Evolutionary conservation across 64 coral and sea anemone genomes (phyloP), one percentile per base, ranked within the genome.

Genomic region (Stichodactyla helianthus): DNA sequence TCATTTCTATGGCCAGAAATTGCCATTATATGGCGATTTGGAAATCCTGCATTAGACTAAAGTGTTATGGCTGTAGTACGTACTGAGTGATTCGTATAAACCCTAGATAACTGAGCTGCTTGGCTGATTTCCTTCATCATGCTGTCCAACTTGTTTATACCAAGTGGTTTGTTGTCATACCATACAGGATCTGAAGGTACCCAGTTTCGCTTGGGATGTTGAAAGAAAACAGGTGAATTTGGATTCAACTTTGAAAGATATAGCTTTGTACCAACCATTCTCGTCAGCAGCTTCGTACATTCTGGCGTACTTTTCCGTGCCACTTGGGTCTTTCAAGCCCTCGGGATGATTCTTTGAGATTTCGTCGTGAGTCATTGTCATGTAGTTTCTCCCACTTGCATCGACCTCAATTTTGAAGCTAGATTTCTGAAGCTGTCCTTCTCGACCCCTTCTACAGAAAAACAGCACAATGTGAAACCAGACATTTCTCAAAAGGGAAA

Each of bases 391-490:
- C 9, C 71, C 53, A 15, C 54, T 50, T 62, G 81, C 77, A 28
- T 91, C 84, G 9, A 84, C 25, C 88, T 89, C 65, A 4, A 27
- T 15, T 22, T 83, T 22, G 2, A n/a, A n/a, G n/a, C 22, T 13
- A 91, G 15, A 50, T 91, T 77, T 20, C 89, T 77, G n/a, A n/a
- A n/a, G n/a, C 19, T 86, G 89, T 27, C 84, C 84, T 80, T 91
- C 89, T 11, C 83, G 56, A 14, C 77, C 89, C 11, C 83, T 28
- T 53, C 89, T n/a, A 31, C 74, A 91, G 25, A 55, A 91, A 50
- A 53, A 91, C 0, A 85, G 84, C 27, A 56, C 59, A 0, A n/a
- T n/a, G n/a, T n/a, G n/a, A n/a, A n/a, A n/a, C n/a, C n/a, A n/a
- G n/a, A n/a, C n/a, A n/a, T n/a, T n/a, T n/a, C n/a, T n/a, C n/a